These are phyloP conservation scores for Encarsia formosa DNA, from an alignment of 2,888 invertebrate species.

Conservation along the genomic window DNA sequence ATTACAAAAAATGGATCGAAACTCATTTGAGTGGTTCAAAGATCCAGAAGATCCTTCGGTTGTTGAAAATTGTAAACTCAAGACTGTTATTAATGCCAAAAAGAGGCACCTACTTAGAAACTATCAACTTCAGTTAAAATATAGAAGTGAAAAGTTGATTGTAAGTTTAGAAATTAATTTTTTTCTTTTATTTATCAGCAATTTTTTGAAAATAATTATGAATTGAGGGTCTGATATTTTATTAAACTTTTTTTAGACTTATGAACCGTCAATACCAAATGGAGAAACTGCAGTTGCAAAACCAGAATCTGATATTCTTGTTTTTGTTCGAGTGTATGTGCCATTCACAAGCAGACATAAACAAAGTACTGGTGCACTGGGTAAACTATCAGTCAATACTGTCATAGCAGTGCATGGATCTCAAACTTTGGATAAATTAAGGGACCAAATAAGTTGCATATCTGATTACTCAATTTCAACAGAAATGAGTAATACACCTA, in stretches of 20 bases:
- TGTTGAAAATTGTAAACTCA: conserved; percentile 32
- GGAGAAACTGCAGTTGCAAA: conserved; percentile 11
- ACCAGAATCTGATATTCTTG: conserved; percentile 49
- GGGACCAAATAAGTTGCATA: conserved; percentile 71
- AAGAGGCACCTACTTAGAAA: conserved; percentile 28
- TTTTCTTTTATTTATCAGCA: neutral
- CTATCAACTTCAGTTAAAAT: conserved; percentile 33
- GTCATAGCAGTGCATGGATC: conserved; percentile 64
- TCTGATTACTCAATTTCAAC: conserved; percentile 63
- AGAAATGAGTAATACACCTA: conserved; percentile 59
- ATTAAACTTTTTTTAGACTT: conserved; percentile 32
- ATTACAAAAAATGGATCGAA: conserved; percentile 29
- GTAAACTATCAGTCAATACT: conserved; percentile 51
- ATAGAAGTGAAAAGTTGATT: conserved; percentile 39
- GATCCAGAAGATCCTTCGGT: conserved; percentile 18
- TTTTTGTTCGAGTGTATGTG: conserved; percentile 54
- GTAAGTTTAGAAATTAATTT: conserved; percentile 30
- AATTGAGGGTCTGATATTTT: neutral
- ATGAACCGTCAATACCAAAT: conserved; percentile 22
- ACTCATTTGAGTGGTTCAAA: conserved; percentile 30
- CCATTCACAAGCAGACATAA: conserved; percentile 44
- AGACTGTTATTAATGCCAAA: conserved; percentile 37
- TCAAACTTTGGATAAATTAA: conserved; percentile 66
- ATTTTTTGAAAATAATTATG: conserved; percentile 9
- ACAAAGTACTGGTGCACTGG: conserved; percentile 30